Conservation (phyloP, 2,797 vertebrate genomes). For the Anguilla anguilla region DNA sequence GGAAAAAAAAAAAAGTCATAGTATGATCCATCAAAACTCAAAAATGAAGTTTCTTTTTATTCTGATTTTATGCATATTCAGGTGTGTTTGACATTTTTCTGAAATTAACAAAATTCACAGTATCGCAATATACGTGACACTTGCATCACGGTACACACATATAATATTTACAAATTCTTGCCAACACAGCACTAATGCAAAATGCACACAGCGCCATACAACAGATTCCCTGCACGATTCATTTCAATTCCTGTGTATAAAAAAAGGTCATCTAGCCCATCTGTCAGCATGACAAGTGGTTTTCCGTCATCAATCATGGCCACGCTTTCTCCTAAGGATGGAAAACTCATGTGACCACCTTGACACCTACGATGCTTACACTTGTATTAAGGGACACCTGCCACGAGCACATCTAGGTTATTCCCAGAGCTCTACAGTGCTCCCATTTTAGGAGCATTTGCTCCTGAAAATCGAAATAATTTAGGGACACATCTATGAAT, state of each 20-base stretch:
- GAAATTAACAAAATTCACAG: no score
- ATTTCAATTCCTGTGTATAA: not conserved
- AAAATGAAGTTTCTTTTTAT: no score
- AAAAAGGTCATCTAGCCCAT: not conserved
- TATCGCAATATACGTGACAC: no score
- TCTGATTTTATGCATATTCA: no score
- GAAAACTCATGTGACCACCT: not conserved
- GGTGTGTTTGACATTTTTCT: no score
- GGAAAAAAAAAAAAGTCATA: no score
- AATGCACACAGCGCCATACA: not conserved
- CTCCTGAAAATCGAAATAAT: no score
- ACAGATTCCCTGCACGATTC: not conserved
- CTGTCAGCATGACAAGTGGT: not conserved
- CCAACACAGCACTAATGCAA: not conserved
- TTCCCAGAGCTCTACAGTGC: not conserved
- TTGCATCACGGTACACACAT: no score
- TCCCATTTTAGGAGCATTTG: no score
- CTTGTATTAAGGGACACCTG: not conserved
- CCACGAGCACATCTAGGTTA: not conserved
- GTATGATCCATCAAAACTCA: no score
- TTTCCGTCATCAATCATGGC: not conserved
- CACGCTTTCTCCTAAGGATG: not conserved
- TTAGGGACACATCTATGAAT: not conserved
- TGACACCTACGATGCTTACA: not conserved
- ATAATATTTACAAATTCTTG: no score